These are phyloP conservation scores for Lasiommata megera DNA, from an alignment of 2,888 invertebrate species.

Conservation along the genomic window DNA sequence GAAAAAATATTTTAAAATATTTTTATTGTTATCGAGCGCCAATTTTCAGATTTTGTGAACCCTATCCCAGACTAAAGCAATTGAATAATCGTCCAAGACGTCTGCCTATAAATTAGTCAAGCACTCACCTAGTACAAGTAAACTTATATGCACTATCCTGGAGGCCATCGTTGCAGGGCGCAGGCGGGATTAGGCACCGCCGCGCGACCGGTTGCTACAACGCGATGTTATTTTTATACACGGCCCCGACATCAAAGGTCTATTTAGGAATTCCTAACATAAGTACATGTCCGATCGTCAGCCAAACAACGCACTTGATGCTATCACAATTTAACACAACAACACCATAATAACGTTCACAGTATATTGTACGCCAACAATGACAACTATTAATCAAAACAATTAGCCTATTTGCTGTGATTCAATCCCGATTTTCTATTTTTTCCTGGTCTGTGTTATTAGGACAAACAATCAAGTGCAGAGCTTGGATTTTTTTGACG, in stretches of 20 bases:
- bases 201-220: conserved; percentile 60
- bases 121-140: conserved; percentile 58
- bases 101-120: conserved; percentile 6
- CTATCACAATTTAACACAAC: conserved; percentile 38
- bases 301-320: conserved; percentile 67
- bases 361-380: conserved; percentile 28
- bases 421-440: conserved; percentile 36
- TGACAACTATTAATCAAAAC: conserved; percentile 27
- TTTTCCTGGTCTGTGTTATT: conserved; percentile 20
- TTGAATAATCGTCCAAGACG: conserved; percentile 26
- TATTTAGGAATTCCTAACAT: conserved; percentile 71
- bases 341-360: conserved; percentile 35
- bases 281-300: conserved; percentile 57
- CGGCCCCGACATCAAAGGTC: conserved; percentile 75
- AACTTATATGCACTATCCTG: conserved; percentile 42
- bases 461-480: conserved; percentile 31
- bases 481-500: conserved; percentile 36
- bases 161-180: conserved; percentile 52
- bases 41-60: background rate
- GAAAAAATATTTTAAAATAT: too few species aligned
- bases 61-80: conserved; percentile 17
- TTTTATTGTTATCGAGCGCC: background rate
- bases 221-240: conserved; percentile 76
- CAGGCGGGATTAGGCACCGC: conserved; percentile 50
- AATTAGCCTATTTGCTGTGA: conserved; percentile 37